Evolutionary conservation across 2,888 invertebrate genomes (phyloP).

Genomic region (Linnaemya tessellans): DNA sequence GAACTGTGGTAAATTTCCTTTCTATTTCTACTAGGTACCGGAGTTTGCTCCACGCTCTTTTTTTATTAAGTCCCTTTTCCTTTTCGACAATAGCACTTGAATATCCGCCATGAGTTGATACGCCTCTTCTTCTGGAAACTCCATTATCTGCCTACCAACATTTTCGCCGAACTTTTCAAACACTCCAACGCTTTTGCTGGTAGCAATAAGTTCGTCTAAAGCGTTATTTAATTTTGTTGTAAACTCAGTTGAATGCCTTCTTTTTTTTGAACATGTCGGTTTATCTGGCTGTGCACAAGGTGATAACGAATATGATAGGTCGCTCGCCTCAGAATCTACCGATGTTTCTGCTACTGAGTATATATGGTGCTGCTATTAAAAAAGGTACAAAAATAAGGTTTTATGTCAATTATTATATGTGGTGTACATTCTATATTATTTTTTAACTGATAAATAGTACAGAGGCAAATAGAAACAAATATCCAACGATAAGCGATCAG

Average conservation of each 20-base stretch:
- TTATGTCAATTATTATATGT: background rate
- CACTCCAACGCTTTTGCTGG: constrained; percentile 8
- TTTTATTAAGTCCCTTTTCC: background rate
- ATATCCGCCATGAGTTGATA: constrained; percentile 41
- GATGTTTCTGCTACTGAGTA: background rate
- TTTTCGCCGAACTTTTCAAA: constrained; percentile 38
- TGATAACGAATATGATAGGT: background rate
- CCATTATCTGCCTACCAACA: constrained; percentile 46
- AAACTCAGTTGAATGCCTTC: background rate
- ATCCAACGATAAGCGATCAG: background rate
- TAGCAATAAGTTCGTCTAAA: constrained; percentile 13
- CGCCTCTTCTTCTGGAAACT: constrained; percentile 52
- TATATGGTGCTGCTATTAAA: background rate
- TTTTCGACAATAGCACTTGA: constrained; percentile 32
- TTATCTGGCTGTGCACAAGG: background rate
- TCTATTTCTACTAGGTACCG: background rate
- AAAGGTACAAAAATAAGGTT: background rate
- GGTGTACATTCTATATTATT: background rate
- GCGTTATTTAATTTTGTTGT: constrained; percentile 6
- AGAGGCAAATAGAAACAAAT: constrained; percentile 11
- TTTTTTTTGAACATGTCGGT: background rate
- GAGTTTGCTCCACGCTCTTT: background rate
- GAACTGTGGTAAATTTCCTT: background rate
- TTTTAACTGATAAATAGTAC: constrained; percentile 25
- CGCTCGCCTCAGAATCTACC: background rate